Evolutionary conservation across 2,113 vertebrate species (phyloP), one percentile per base, ranked within the genome.

Genomic region (Bujurquina vittata): DNA sequence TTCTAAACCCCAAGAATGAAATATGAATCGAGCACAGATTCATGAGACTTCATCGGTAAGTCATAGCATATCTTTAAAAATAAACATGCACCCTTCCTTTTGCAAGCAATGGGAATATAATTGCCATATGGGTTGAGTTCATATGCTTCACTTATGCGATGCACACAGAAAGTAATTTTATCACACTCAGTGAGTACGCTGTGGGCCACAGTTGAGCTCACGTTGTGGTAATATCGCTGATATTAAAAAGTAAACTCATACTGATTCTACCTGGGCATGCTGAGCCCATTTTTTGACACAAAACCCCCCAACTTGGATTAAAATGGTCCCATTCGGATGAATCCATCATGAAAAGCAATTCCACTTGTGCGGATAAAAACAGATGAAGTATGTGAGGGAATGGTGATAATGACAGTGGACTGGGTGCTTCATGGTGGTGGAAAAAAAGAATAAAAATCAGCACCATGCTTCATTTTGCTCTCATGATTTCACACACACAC

Each of bases 361-460:
- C 18, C 20, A 23, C 56, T 43, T 67, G 22, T 88, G 87, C 80
- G 69, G 74, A 83, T 88, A 77, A 65, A 69, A 83, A 55, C 75
- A 84, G 57, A 63, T 63, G 82, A 89, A 78, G 56, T 31, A 5
- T 78, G 86, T 80, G 86, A 81, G 61, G 57, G 12, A 33, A 52
- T 46, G 58, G 56, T 78, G 77, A 37, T 74, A 60, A 86, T 76
- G 87, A 86, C 35, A 37, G 52, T 22, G 61, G 56, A 59, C 61
- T 56, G 73, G 72, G 69, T 75, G 77, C 77, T 83, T 74, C 69
- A 59, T 80, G 63, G 33, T 67, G 63, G 77, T 62, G 79, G 26
- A n/a, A 33, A 77, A 76, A 77, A 40, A 61, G 29, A 60, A 54
- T 26, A 58, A 54, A 12, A 57, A 33, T 33, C 54, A 23, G 57